A percentile compares a stretch with the other conserved stretches of the same genome.
phyloP scores from a whole-genome alignment of 2,113 vertebrate genomes.

The Rafetus swinhoei region DNA sequence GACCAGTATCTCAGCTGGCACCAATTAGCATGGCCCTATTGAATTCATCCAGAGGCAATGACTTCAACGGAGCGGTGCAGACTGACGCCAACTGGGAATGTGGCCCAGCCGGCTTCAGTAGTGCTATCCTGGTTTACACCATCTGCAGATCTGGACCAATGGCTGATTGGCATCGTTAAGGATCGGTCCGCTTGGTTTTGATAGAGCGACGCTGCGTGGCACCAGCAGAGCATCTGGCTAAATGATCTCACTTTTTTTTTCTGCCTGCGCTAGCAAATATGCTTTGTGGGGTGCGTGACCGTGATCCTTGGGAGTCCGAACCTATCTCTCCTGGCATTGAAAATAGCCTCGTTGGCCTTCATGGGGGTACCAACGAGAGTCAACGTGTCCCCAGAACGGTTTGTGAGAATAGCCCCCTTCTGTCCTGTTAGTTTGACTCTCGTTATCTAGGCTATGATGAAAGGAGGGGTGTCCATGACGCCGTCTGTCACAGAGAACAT shows the following conservation, averaged over 20 bases:
- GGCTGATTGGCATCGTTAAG: background rate
- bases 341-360: background rate
- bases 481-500: too few relatives aligned
- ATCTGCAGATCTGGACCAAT: background rate
- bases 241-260: background rate
- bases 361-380: background rate
- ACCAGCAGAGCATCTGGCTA: background rate
- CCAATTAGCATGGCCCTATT: conserved; percentile 48
- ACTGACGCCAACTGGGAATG: background rate
- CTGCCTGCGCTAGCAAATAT: background rate
- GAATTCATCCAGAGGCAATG: conserved; percentile 15
- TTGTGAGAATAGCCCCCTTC: background rate
- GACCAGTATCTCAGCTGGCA: background rate
- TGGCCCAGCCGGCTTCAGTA: conserved; percentile 16
- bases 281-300: too few relatives aligned
- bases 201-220: background rate
- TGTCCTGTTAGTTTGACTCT: background rate
- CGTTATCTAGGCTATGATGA: too few relatives aligned
- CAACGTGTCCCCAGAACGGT: too few relatives aligned
- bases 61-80: background rate
- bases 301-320: background rate
- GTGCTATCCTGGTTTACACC: background rate
- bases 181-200: background rate
- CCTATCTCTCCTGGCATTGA: too few relatives aligned
- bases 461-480: too few relatives aligned